Conservation (phyloP, 2,888 invertebrate genomes). For the Amblyjoppa fuscipennis region DNA sequence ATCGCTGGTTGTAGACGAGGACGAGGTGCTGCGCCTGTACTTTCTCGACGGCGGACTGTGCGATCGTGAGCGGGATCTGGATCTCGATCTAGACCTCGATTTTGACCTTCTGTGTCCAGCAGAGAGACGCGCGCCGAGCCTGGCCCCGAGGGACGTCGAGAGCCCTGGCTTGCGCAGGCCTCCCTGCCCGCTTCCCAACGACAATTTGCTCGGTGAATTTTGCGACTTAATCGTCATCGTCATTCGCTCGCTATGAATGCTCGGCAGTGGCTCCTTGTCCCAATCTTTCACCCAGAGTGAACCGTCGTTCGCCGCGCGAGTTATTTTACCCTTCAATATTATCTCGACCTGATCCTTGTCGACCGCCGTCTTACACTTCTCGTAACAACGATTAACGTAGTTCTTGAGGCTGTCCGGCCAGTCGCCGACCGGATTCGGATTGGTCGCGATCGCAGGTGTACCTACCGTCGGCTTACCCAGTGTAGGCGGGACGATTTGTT, state of each 20-base stretch:
- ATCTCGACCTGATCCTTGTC: constrained; percentile 98
- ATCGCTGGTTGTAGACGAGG: constrained; percentile 81
- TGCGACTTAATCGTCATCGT: constrained; percentile 89
- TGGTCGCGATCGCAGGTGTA: constrained; percentile 72
- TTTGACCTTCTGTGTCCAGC: constrained; percentile 79
- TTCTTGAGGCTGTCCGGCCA: constrained; percentile 93
- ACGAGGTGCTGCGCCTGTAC: constrained; percentile 82
- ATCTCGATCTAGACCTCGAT: constrained; percentile 77
- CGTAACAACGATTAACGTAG: constrained; percentile 97
- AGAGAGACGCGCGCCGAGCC: constrained; percentile 87
- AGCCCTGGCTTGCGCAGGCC: constrained; percentile 85
- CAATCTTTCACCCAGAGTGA: constrained; percentile 97
- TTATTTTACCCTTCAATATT: constrained; percentile 97
- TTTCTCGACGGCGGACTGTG: constrained; percentile 82
- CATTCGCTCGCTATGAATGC: constrained; percentile 92
- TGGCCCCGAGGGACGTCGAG: constrained; percentile 87
- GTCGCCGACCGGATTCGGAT: constrained; percentile 87
- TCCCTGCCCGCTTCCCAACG: constrained; percentile 76
- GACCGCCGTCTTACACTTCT: constrained; percentile 93
- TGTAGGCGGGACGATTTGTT: constrained; percentile 71
- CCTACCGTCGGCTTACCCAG: constrained; percentile 74
- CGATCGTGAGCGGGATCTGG: constrained; percentile 83
- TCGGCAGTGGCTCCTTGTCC: constrained; percentile 97
- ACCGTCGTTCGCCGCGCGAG: constrained; percentile 94
- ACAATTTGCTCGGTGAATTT: constrained; percentile 83